phyloP scores from a whole-genome alignment of 2,888 invertebrate genomes.

The Dascillus cervinus region DNA sequence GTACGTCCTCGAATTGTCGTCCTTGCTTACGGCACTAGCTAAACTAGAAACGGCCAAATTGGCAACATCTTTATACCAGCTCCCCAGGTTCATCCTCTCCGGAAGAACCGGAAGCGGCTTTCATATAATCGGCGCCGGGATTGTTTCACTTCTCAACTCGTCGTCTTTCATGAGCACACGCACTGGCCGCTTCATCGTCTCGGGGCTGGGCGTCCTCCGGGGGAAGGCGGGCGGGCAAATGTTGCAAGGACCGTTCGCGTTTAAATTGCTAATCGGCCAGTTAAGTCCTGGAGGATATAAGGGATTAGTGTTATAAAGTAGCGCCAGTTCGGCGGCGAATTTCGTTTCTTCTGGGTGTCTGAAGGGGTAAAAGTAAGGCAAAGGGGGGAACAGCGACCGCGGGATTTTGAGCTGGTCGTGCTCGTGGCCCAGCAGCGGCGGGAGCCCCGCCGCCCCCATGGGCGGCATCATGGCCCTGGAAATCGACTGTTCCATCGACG shows the following conservation, averaged over 20 bases:
- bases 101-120: slow-evolving; percentile 78
- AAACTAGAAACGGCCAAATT: slow-evolving; percentile 36
- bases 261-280: slow-evolving; percentile 34
- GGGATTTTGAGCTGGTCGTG: slow-evolving; percentile 58
- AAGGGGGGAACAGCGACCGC: slow-evolving; percentile 60
- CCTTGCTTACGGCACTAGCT: slow-evolving; percentile 29
- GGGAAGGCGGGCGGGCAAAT: slow-evolving; percentile 40
- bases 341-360: slow-evolving; percentile 50
- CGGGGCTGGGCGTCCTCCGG: slow-evolving; percentile 35
- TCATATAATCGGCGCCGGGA: slow-evolving; percentile 57
- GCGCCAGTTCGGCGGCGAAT: slow-evolving; percentile 62
- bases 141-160: slow-evolving; percentile 45
- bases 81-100: slow-evolving; percentile 53
- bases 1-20: too few species aligned
- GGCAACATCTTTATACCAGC: slow-evolving; percentile 41
- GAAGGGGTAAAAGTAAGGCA: slow-evolving; percentile 66
- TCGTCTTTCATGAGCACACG: slow-evolving; percentile 58
- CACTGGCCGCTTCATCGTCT: slow-evolving; percentile 47
- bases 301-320: slow-evolving; percentile 52
- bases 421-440: slow-evolving; percentile 45
- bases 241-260: slow-evolving; percentile 30
- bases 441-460: slow-evolving; percentile 43
- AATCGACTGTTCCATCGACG: slow-evolving; percentile 42
- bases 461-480: slow-evolving; percentile 45
- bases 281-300: slow-evolving; percentile 46